phyloP scores from a whole-genome alignment of 2,888 invertebrate species.

The Anthrax anthrax region DNA sequence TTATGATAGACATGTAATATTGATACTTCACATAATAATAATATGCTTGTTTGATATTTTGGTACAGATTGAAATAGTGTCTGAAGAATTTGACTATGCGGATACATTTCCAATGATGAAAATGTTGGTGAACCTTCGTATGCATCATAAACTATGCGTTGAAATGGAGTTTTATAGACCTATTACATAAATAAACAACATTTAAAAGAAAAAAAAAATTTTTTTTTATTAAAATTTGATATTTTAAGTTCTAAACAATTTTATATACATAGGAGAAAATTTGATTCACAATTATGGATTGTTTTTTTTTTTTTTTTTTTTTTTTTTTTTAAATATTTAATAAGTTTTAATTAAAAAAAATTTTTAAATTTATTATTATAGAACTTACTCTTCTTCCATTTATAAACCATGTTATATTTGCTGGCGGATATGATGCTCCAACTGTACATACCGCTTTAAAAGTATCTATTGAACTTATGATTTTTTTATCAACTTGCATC shows the following conservation, averaged over 20 bases:
- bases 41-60: slow-evolving; percentile 30
- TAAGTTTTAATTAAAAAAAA: too few species aligned
- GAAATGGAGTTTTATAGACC: slow-evolving; percentile 33
- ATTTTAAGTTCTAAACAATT: too few species aligned
- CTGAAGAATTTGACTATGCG: slow-evolving; percentile 32
- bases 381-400: slow-evolving; percentile 38
- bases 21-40: slow-evolving; percentile 31
- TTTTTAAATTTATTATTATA: too few species aligned
- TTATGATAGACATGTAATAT: slow-evolving; percentile 34
- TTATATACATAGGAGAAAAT: too few species aligned
- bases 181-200: slow-evolving; percentile 9
- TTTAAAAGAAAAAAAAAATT: not conserved
- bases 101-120: slow-evolving; percentile 32
- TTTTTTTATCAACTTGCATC: slow-evolving; percentile 38
- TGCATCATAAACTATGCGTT: slow-evolving; percentile 30
- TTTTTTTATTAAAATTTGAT: too few species aligned
- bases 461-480: slow-evolving; percentile 37
- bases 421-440: slow-evolving; percentile 40
- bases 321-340: too few species aligned
- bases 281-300: too few species aligned
- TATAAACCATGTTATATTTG: slow-evolving; percentile 42
- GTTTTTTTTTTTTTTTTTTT: too few species aligned
- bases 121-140: slow-evolving; percentile 31
- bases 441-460: slow-evolving; percentile 41
- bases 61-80: slow-evolving; percentile 31